Percentiles rank a stretch among this genome's conserved stretches.
phyloP scores from a whole-genome alignment of 2,888 invertebrate species.

The Tetanocera ferruginea region DNA sequence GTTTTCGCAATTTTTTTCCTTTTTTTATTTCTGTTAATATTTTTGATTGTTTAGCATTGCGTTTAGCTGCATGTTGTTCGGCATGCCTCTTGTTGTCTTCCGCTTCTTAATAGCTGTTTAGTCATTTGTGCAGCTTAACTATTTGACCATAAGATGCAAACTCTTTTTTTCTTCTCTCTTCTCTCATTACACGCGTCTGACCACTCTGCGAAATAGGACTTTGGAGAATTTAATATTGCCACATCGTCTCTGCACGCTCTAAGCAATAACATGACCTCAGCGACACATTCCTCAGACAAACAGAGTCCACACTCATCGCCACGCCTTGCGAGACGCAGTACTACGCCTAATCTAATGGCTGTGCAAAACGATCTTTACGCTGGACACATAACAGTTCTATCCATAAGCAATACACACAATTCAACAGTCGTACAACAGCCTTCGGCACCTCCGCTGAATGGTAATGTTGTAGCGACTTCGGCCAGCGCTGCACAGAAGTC shows the following conservation, averaged over 20 bases:
- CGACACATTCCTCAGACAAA: slow-evolving; percentile 63
- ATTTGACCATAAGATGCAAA: slow-evolving; percentile 32
- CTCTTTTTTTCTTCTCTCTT: slow-evolving; percentile 33
- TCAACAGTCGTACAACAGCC: slow-evolving; percentile 51
- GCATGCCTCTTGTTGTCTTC: slow-evolving; percentile 39
- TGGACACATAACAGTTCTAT: slow-evolving; percentile 53
- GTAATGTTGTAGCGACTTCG: slow-evolving; percentile 48
- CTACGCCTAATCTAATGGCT: slow-evolving; percentile 68
- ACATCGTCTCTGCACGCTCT: slow-evolving; percentile 75
- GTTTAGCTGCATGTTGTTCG: slow-evolving; percentile 38
- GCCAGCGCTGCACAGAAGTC: slow-evolving; percentile 57
- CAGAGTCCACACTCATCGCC: slow-evolving; percentile 75
- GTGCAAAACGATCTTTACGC: slow-evolving; percentile 69
- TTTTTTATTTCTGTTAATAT: slow-evolving; percentile 37
- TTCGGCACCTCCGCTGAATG: slow-evolving; percentile 62
- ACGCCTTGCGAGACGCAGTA: slow-evolving; percentile 71
- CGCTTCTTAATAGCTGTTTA: slow-evolving; percentile 13
- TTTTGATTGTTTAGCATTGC: slow-evolving; percentile 39
- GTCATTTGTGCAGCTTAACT: slow-evolving; percentile 1
- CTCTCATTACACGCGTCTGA: slow-evolving; percentile 27
- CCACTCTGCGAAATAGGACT: slow-evolving; percentile 69
- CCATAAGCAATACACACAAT: slow-evolving; percentile 26
- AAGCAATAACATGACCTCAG: slow-evolving; percentile 64
- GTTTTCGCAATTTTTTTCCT: slow-evolving; percentile 44
- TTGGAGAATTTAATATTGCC: slow-evolving; percentile 76